These are phyloP conservation scores for Mus minutoides DNA, from an alignment of 2,797 vertebrate genomes.

Conservation along the genomic window DNA sequence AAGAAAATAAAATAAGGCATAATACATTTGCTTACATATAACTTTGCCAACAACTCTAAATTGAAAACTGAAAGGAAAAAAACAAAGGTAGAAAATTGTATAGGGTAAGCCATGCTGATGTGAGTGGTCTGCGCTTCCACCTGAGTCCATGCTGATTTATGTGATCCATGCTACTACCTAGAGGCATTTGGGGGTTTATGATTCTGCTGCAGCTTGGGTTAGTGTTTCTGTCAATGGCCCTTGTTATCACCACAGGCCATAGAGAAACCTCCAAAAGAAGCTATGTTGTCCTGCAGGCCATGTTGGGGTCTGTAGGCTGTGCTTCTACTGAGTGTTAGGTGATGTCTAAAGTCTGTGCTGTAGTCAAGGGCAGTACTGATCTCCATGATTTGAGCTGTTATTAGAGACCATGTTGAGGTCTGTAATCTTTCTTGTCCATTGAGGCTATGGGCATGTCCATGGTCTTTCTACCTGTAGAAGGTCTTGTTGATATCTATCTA, in stretches of 20 bases:
- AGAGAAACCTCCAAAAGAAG: background rate
- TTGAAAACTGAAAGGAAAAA: background rate
- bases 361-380: background rate
- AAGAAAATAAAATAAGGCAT: constrained; percentile 64
- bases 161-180: background rate
- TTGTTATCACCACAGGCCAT: background rate
- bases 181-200: too few species aligned
- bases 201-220: too few species aligned
- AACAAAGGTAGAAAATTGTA: constrained; percentile 19
- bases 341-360: background rate
- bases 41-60: constrained; percentile 38
- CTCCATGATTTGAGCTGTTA: background rate
- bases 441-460: background rate
- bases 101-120: background rate
- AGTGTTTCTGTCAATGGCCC: background rate
- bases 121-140: background rate
- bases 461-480: background rate
- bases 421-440: background rate
- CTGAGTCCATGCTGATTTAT: background rate
- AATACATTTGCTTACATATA: constrained; percentile 41
- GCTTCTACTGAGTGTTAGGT: background rate
- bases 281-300: background rate
- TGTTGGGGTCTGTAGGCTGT: background rate
- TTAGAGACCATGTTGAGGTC: background rate
- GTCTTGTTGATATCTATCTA: background rate